Conservation (phyloP, 2,113 vertebrate species). For the Zosterops japonicus region DNA sequence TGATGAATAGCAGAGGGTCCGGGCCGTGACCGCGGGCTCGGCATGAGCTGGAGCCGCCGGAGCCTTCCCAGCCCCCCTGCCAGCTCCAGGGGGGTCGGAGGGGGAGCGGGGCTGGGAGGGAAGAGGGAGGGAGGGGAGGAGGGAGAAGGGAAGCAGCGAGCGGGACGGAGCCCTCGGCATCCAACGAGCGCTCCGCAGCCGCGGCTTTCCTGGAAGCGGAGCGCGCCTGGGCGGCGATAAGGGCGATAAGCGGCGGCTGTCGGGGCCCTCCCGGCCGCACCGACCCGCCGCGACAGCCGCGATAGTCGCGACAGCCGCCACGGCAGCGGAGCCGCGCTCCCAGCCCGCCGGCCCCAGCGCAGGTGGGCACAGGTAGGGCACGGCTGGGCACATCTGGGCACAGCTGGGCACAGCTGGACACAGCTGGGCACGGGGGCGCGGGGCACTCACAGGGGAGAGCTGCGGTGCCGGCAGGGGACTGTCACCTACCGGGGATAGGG, state of each 20-base stretch:
- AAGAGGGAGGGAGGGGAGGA: not conserved
- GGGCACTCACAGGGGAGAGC: not conserved
- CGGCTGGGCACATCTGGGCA: not conserved
- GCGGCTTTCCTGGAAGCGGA: constrained; percentile 51
- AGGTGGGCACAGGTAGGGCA: not conserved
- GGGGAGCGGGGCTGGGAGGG: not conserved
- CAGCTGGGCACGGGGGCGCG: too few species aligned
- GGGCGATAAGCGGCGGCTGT: not conserved
- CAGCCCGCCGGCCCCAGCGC: not conserved
- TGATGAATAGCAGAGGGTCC: constrained; percentile 45
- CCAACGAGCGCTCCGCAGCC: not conserved
- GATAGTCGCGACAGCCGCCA: not conserved
- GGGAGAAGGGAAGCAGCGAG: not conserved
- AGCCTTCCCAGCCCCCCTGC: constrained; percentile 55
- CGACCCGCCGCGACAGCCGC: not conserved
- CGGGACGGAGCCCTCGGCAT: not conserved
- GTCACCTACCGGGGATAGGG: accelerated
- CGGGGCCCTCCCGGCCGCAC: not conserved
- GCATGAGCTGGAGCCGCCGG: constrained; percentile 39
- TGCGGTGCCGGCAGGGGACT: not conserved
- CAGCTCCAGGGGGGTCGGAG: constrained; percentile 48
- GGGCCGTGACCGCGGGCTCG: constrained; percentile 44
- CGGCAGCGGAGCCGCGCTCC: not conserved
- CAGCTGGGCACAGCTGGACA: too few species aligned
- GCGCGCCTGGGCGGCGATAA: not conserved